A percentile compares a stretch with the other conserved stretches of the same genome.
Conservation (phyloP, 2,113 vertebrate species). For the Polypterus bichir region DNA sequence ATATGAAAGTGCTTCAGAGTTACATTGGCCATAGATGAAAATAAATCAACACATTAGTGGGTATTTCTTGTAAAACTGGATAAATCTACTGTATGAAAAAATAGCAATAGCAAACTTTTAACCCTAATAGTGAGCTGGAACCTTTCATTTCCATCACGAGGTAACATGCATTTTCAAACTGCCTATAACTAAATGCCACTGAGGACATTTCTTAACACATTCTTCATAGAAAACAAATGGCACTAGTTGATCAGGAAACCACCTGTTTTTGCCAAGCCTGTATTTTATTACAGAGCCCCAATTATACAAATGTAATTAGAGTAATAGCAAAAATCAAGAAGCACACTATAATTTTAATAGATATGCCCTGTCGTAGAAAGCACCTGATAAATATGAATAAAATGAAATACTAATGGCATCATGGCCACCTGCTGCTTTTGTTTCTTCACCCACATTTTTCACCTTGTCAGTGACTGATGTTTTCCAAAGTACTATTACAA, state of each 20-base stretch:
- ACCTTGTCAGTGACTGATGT: constrained; percentile 14
- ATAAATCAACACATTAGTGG: too few species aligned
- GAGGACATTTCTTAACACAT: constrained; percentile 18
- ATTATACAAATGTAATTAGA: constrained; percentile 12
- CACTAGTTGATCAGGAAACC: constrained; percentile 32
- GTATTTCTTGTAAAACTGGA: constrained; percentile 45
- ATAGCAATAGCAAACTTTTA: constrained; percentile 60
- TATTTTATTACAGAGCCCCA: constrained; percentile 11
- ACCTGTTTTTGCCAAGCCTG: constrained; percentile 19
- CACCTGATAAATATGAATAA: constrained; percentile 28
- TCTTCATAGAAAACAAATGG: constrained; percentile 30
- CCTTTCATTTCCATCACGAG: too few species aligned
- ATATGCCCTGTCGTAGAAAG: constrained; percentile 24
- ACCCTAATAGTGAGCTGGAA: too few species aligned
- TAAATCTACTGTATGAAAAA: constrained; percentile 72
- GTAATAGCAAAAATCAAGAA: constrained; percentile 10
- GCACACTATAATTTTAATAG: constrained; percentile 28
- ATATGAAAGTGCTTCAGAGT: too few species aligned
- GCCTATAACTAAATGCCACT: constrained; percentile 10
- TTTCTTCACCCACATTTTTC: constrained; percentile 15
- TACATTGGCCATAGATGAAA: too few species aligned
- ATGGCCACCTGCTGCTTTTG: constrained; percentile 11
- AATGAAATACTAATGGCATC: constrained; percentile 10
- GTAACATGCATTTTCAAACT: constrained; percentile 14
- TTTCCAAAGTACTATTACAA: constrained; percentile 25